These are phyloP conservation scores for Hyperopisus bebe DNA, from an alignment of 2,113 vertebrate species.

Conservation along the genomic window DNA sequence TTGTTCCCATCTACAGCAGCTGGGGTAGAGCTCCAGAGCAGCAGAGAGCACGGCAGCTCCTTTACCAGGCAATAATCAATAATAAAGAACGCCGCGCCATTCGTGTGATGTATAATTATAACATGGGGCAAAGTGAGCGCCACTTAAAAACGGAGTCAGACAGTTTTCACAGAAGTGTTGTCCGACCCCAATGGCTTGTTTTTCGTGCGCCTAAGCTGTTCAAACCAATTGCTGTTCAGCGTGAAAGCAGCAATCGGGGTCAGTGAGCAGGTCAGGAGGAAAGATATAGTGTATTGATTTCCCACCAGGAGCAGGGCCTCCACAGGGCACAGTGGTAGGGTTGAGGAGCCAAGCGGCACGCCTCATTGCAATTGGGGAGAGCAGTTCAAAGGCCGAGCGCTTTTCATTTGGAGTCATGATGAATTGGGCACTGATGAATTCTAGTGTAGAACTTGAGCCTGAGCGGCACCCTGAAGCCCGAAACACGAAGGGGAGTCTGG, in stretches of 20 bases:
- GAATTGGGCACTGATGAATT: slow-evolving; percentile 72
- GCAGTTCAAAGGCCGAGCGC: slow-evolving; percentile 68
- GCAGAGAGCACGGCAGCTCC: slow-evolving; percentile 26
- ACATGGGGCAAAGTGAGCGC: slow-evolving; percentile 62
- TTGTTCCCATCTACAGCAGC: slow-evolving; percentile 33
- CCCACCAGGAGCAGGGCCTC: slow-evolving; percentile 68
- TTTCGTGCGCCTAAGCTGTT: slow-evolving; percentile 69
- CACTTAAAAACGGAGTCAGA: slow-evolving; percentile 58
- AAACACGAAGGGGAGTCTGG: slow-evolving; percentile 35
- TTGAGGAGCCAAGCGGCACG: slow-evolving; percentile 44
- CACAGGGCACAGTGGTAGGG: slow-evolving; percentile 52
- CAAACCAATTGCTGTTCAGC: slow-evolving; percentile 83
- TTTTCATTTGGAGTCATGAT: slow-evolving; percentile 78
- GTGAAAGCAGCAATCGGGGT: slow-evolving; percentile 80
- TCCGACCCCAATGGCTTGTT: slow-evolving; percentile 68
- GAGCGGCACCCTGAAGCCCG: slow-evolving; percentile 54
- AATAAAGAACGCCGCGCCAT: slow-evolving; percentile 61
- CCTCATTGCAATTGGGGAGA: slow-evolving; percentile 74
- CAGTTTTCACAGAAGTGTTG: slow-evolving; percentile 66
- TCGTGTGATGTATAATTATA: slow-evolving; percentile 77
- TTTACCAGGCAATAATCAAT: slow-evolving; percentile 55
- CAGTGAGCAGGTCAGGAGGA: slow-evolving; percentile 78
- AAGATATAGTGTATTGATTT: slow-evolving; percentile 91
- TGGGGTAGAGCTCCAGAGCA: background rate
- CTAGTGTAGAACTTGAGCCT: slow-evolving; percentile 67